Evolutionary conservation across 2,113 vertebrate species (phyloP), one percentile per base, ranked within the genome.

Genomic region (Etheostoma spectabile): DNA sequence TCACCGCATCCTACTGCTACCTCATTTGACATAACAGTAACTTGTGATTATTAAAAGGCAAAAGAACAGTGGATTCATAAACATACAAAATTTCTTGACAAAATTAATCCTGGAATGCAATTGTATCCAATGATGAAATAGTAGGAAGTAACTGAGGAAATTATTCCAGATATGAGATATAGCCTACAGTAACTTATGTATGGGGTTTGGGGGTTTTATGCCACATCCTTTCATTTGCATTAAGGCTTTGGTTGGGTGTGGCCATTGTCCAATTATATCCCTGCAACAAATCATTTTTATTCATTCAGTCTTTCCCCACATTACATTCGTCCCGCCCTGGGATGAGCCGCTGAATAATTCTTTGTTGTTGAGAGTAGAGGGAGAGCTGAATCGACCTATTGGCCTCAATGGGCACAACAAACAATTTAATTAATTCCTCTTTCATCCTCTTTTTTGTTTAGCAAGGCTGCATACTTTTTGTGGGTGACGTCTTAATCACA

Each of bases 371-470:
- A 85, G 33, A 79, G 64, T 14, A 30, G 70, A 18, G 53, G 70
- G 52, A 83, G 66, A 68, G 75, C 65, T 66, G 42, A 22, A 80
- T 75, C 12, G 55, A 85, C 79, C 52, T 79, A 52, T 52, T 69
- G 65, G 63, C 76, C 57, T 82, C 33, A 66, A 42, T 67, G 73
- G 24, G 52, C 49, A 68, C 69, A 80, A 73, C 33, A 89, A 83
- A 82, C 49, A 84, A 74, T 85, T 79, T 81, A 70, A 85, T 86
- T 80, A 64, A 88, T 83, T 88, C 57, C 59, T 4, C 27, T 75
- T 79, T 72, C 53, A 56, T 68, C 30, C 33, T 14, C 63, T 70
- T 83, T 77, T 83, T 59, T 85, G 22, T 85, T 87, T 48, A 35
- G 64, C 18, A 22, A 7, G 3, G 11, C 46, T 68, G 55, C 75